These are phyloP conservation scores for Bubo blakistoni DNA, from an alignment of 2,113 vertebrate genomes.

Conservation along the genomic window DNA sequence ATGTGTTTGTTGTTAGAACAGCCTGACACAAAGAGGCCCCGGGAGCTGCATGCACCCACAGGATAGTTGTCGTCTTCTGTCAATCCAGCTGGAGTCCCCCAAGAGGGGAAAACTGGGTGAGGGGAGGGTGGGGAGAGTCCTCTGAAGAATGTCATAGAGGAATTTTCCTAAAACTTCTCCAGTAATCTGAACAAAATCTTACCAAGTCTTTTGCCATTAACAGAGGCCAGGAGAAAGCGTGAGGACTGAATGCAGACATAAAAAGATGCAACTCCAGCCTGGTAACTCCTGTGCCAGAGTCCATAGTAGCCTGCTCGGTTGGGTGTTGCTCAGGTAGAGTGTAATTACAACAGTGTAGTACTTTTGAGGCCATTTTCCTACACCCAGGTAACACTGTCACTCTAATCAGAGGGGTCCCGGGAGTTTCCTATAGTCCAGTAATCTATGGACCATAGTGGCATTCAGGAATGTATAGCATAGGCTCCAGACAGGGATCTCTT, in stretches of 20 bases:
- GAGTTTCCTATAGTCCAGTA: not conserved
- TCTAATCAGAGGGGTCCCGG: not conserved
- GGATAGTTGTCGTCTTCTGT: conserved; percentile 44
- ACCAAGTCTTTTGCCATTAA: not conserved
- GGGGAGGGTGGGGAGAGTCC: not conserved
- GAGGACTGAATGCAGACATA: not conserved
- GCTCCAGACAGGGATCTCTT: not conserved
- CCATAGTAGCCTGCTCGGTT: not conserved
- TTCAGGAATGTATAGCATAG: not conserved
- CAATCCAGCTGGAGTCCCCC: conserved; percentile 19
- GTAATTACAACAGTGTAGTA: not conserved
- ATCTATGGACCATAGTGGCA: not conserved
- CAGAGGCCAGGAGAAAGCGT: not conserved
- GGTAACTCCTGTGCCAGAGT: not conserved
- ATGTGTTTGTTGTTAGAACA: conserved; percentile 51
- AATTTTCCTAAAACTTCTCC: conserved; percentile 27
- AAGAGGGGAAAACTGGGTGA: not conserved
- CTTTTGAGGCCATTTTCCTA: not conserved
- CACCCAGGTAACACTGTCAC: no score
- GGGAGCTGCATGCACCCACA: conserved; percentile 25
- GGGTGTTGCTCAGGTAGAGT: not conserved
- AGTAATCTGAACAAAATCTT: not conserved
- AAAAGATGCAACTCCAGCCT: not conserved
- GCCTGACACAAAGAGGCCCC: conserved; percentile 51
- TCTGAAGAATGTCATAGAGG: not conserved